Evolutionary conservation across 2,888 invertebrate genomes (phyloP).

Genomic region (Drosophila parthenogenetica): DNA sequence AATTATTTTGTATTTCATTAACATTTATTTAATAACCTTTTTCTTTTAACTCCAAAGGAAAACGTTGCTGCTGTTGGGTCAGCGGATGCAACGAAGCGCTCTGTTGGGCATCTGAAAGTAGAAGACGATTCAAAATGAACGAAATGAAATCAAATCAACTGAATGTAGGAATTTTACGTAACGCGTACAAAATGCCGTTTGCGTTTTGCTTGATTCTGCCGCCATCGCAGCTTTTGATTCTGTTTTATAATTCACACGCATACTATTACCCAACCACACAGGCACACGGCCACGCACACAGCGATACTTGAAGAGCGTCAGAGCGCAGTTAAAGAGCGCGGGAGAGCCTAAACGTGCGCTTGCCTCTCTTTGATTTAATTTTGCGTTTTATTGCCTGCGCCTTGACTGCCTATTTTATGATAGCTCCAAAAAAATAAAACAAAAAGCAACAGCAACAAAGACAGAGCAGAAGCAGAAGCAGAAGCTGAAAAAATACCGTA

Average conservation of each 20-base stretch:
- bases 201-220: conserved; percentile 62
- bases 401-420: conserved; percentile 45
- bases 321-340: conserved; percentile 28
- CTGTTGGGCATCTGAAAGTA: conserved; percentile 53
- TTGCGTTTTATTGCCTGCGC: conserved; percentile 47
- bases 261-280: conserved; percentile 27
- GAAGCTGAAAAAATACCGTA: conserved; percentile 46
- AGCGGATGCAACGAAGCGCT: conserved; percentile 45
- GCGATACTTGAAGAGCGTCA: conserved; percentile 13
- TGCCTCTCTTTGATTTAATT: conserved; percentile 50
- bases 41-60: conserved; percentile 17
- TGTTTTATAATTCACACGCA: conserved; percentile 73
- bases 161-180: conserved; percentile 65
- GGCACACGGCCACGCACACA: not conserved
- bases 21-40: not conserved
- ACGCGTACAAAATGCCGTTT: conserved; percentile 70
- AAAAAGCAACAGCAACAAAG: conserved; percentile 15
- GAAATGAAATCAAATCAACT: conserved; percentile 42
- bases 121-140: conserved; percentile 60
- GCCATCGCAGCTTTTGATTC: conserved; percentile 77
- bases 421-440: conserved; percentile 38
- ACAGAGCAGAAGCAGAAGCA: conserved; percentile 7
- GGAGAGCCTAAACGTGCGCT: not conserved
- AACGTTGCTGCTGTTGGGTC: conserved; percentile 22
- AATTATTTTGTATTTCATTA: not conserved